A percentile compares a stretch with the other conserved stretches of the same genome.
These are phyloP conservation scores for Plebejus melissa DNA, from an alignment of 2,888 invertebrate species.

Conservation along the genomic window DNA sequence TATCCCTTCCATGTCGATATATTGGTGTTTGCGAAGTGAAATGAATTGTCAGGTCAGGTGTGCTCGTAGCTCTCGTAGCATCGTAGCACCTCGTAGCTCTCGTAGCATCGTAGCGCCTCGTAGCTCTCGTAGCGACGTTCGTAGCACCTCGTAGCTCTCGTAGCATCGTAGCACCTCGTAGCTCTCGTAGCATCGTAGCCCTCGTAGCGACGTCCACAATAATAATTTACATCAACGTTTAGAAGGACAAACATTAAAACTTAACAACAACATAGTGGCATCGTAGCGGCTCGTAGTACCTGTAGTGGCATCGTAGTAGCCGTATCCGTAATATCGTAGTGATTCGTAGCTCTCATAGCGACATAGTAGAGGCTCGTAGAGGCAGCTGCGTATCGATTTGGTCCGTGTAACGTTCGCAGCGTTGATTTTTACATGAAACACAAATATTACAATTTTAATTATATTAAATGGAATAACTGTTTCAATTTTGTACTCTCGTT, in stretches of 20 bases:
- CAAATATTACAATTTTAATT: neutral
- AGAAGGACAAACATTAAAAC: too few species aligned
- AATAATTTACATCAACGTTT: too few species aligned
- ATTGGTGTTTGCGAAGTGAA: constrained; percentile 24
- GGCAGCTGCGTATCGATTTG: neutral
- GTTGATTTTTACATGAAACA: neutral
- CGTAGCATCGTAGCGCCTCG: neutral
- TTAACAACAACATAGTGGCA: too few species aligned
- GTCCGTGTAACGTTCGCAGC: neutral
- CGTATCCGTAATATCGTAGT: too few species aligned
- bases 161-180: neutral
- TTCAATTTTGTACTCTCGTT: neutral
- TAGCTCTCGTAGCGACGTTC: too few species aligned
- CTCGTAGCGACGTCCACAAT: neutral
- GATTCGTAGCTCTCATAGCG: too few species aligned
- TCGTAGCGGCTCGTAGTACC: too few species aligned
- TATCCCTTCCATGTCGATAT: neutral
- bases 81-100: neutral
- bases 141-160: too few species aligned
- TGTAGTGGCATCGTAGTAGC: too few species aligned
- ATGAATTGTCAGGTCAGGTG: constrained; percentile 15
- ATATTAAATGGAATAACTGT: neutral
- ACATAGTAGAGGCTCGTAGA: neutral
- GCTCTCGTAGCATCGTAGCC: neutral
- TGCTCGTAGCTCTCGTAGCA: constrained; percentile 18